Evolutionary conservation across 2,888 invertebrate species (phyloP), one percentile per base, ranked within the genome.

Genomic region (Mythimna pallens): DNA sequence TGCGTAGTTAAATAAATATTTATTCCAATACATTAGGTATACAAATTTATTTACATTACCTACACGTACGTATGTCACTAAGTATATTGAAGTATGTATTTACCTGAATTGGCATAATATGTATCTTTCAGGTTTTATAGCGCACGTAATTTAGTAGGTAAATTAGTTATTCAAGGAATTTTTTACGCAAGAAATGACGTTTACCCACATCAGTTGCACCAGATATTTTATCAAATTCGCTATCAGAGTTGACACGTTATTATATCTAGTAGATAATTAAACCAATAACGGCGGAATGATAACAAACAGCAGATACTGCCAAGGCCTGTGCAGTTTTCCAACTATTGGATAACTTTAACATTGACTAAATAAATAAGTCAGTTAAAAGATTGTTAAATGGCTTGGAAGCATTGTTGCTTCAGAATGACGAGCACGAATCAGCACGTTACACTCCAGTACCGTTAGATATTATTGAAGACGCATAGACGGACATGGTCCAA

Each of bases 181-280:
- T 20, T 72, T 47, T 8, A 36, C 5, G n/a, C 50, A 43, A n/a
- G n/a, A 43, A 67, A 54, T 80, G 34, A 30, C 12, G 34, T 63
- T 68, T 62, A 76, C 2, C 9, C 57, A 22, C 5, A 40, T 52
- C 14, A 66, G 65, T 50, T 76, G 76, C 40, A 76, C 12, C 25
- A 61, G 22, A 65, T 63, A 63, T 30, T 47, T 65, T 68, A 79
- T 74, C 65, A 61, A 62, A 65, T 68, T 67, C 9, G 17, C 22
- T 47, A 80, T 80, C 82, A 43, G 5, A 64, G n/a, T 50, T 57
- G 50, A 47, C 43, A 70, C 10, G 52, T 52, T 40, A 65, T 64
- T 47, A 58, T 65, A 67, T 65, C 61, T 58, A 59, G 50, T 10
- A 63, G 65, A 78, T 74, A 81, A 80, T 78, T 81, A 74, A 67